Conservation (phyloP, 2,797 vertebrate genomes). For the Acrocephalus scirpaceus region DNA sequence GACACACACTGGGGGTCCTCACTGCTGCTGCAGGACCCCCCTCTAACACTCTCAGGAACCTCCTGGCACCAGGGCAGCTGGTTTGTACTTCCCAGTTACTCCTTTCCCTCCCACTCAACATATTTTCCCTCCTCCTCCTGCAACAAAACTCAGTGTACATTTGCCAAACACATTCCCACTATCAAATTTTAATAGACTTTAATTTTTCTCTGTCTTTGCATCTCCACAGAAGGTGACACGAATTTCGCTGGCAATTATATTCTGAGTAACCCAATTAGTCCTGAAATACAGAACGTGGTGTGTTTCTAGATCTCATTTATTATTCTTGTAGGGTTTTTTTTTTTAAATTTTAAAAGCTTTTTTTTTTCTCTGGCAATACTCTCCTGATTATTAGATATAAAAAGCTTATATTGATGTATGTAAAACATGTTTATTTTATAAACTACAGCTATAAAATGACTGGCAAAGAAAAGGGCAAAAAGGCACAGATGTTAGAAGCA, state of each 20-base stretch:
- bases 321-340: neutral
- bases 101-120: neutral
- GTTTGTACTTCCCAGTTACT: neutral
- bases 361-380: neutral
- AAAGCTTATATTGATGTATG: neutral
- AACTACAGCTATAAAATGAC: neutral
- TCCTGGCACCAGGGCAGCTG: neutral
- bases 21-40: neutral
- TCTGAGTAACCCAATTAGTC: neutral
- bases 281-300: neutral
- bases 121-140: neutral
- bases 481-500: neutral
- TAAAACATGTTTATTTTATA: neutral
- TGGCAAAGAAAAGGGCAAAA: neutral
- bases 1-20: fast-evolving
- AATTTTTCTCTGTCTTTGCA: neutral
- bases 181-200: neutral
- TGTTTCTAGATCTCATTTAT: neutral
- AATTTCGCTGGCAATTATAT: neutral
- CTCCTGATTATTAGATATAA: neutral
- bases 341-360: neutral
- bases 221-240: neutral
- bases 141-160: neutral
- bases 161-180: neutral
- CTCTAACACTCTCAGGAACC: neutral